Percentiles rank a stretch among this genome's conserved stretches.
Conservation (phyloP, 2,797 vertebrate genomes). For the Aldrovandia affinis region DNA sequence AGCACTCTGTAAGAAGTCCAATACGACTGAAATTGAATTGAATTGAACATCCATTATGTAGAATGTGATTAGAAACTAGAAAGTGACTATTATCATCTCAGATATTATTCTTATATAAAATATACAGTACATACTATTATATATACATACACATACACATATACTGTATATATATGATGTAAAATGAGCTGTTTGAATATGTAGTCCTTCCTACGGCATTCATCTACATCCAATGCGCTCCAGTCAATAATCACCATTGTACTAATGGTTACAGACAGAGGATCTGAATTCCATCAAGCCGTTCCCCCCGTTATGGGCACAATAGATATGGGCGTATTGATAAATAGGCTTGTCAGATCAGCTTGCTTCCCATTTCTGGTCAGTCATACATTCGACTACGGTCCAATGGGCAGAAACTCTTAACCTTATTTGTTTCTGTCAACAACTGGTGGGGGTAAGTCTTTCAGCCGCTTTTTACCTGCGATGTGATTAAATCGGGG, state of each 20-base stretch:
- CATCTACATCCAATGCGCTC: background rate
- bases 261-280: slow-evolving; percentile 18
- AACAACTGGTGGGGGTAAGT: slow-evolving; percentile 19
- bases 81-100: background rate
- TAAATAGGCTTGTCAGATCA: slow-evolving; percentile 39
- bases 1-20: too few species aligned
- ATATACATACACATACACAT: too few species aligned
- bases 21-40: too few species aligned
- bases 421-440: slow-evolving; percentile 41
- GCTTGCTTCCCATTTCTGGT: slow-evolving; percentile 30
- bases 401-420: slow-evolving; percentile 31
- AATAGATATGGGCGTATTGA: slow-evolving; percentile 22
- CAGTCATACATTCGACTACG: slow-evolving; percentile 37
- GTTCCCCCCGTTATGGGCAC: slow-evolving; percentile 12
- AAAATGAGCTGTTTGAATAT: background rate
- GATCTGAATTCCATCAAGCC: slow-evolving; percentile 14
- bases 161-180: too few species aligned
- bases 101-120: background rate
- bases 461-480: slow-evolving; percentile 7
- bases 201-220: background rate
- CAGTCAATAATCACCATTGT: slow-evolving; percentile 8
- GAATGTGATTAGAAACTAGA: background rate
- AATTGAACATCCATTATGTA: background rate
- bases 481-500: slow-evolving; percentile 25
- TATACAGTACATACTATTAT: too few species aligned